A percentile compares a stretch with the other conserved stretches of the same genome.
Evolutionary conservation across 35 echinoderm and acorn worm species (phyloP).

Genomic region (Apostichopus parvimensis): DNA sequence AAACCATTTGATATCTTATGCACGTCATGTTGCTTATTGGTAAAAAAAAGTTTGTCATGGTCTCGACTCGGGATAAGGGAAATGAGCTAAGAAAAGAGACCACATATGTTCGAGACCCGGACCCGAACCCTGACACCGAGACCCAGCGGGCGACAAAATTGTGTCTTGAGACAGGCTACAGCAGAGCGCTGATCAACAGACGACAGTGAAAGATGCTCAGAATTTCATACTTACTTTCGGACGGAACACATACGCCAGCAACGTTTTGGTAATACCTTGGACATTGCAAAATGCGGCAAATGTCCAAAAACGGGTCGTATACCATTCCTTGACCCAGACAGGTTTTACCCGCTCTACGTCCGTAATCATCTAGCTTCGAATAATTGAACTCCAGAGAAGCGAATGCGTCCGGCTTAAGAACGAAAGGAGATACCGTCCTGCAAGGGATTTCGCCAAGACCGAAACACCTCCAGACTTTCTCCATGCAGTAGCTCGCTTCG

Average conservation of each 20-base stretch:
- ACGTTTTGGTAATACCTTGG: neutral
- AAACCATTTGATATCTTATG: too few relatives aligned
- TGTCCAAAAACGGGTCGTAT: conserved; percentile 16
- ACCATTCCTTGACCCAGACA: neutral
- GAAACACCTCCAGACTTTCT: neutral
- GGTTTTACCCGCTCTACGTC: neutral
- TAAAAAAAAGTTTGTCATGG: too few relatives aligned
- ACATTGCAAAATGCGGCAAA: conserved; percentile 16
- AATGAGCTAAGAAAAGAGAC: too few relatives aligned
- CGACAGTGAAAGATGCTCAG: too few relatives aligned
- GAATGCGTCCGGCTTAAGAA: neutral
- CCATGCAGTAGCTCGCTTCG: neutral
- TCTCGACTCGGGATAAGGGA: too few relatives aligned
- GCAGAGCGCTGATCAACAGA: too few relatives aligned
- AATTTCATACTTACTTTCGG: neutral
- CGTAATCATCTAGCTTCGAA: neutral
- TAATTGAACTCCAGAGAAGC: neutral
- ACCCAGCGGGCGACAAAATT: too few relatives aligned
- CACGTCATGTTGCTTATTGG: too few relatives aligned
- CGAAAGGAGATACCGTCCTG: neutral
- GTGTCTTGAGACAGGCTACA: too few relatives aligned
- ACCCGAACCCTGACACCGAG: too few relatives aligned
- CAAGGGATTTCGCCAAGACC: neutral
- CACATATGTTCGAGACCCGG: too few relatives aligned
- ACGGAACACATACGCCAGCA: neutral